Conservation (phyloP, 1,140 invertebrate genomes). For the Contarinia nasturtii region DNA sequence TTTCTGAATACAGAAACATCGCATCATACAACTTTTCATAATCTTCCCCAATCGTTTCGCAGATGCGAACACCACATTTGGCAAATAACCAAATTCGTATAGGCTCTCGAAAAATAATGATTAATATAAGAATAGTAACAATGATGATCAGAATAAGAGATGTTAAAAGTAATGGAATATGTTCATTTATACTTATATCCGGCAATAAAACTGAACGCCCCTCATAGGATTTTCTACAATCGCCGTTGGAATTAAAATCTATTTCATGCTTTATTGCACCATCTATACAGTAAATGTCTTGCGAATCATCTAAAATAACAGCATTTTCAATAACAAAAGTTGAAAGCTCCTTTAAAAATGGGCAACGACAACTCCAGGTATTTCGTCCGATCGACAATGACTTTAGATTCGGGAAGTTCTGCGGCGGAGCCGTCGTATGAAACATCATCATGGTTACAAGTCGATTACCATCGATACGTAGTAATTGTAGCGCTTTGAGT, state of each 20-base stretch:
- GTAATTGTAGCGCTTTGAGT: constrained; percentile 53
- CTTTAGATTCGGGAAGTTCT: constrained; percentile 30
- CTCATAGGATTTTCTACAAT: constrained; percentile 47
- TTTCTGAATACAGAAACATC: constrained; percentile 80
- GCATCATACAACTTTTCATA: constrained; percentile 79
- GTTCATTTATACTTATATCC: constrained; percentile 45
- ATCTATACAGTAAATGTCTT: constrained; percentile 62
- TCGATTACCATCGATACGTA: constrained; percentile 66
- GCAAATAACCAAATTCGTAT: constrained; percentile 78
- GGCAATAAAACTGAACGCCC: constrained; percentile 48
- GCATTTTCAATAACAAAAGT: constrained; percentile 65
- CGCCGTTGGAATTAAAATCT: constrained; percentile 42
- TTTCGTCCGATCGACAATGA: constrained; percentile 63
- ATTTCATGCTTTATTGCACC: constrained; percentile 53
- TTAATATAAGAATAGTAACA: constrained; percentile 52
- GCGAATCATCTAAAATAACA: constrained; percentile 54
- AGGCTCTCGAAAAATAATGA: constrained; percentile 67
- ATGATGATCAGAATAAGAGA: constrained; percentile 51
- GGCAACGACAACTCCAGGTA: constrained; percentile 76
- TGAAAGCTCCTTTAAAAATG: constrained; percentile 67
- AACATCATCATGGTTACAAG: constrained; percentile 34
- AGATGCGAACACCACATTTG: constrained; percentile 67
- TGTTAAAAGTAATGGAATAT: constrained; percentile 62
- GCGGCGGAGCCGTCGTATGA: constrained; percentile 12
- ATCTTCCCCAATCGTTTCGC: constrained; percentile 37